Evolutionary conservation across 2,888 invertebrate genomes (phyloP).

Genomic region (Theodoxus fluviatilis): DNA sequence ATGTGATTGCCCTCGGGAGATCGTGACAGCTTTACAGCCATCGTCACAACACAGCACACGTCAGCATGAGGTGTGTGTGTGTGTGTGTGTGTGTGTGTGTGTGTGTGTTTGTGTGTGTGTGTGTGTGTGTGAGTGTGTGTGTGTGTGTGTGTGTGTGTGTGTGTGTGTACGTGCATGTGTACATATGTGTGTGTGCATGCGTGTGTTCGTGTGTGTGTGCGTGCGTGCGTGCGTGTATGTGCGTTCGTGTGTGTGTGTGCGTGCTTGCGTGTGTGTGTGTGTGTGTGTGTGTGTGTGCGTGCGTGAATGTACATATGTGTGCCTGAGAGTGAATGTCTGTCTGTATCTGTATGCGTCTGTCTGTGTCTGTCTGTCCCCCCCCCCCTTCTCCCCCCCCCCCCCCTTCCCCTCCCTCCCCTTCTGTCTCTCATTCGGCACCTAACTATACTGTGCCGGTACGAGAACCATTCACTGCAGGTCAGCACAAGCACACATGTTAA

Average conservation of each 20-base stretch:
- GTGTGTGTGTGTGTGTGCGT: not conserved
- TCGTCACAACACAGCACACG: too few species aligned
- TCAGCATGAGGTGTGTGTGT: too few species aligned
- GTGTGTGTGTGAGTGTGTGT: too few species aligned
- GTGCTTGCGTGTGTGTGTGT: not conserved
- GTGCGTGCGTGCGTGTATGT: not conserved
- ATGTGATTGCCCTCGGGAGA: too few species aligned
- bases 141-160: constrained; percentile 13
- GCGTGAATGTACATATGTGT: not conserved
- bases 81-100: too few species aligned
- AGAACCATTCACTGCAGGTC: not conserved
- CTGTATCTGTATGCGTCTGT: not conserved
- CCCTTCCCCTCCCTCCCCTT: not conserved
- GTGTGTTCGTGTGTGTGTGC: constrained; percentile 10
- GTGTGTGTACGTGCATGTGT: constrained; percentile 17
- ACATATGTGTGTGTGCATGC: not conserved
- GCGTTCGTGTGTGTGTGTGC: not conserved
- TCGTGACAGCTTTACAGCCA: too few species aligned
- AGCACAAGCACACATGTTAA: not conserved
- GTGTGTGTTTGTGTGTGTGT: too few species aligned
- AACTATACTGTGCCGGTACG: not conserved
- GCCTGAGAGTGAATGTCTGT: not conserved
- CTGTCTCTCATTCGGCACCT: not conserved
- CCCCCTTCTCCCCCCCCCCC: not conserved
- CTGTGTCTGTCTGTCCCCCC: constrained; percentile 9